Percentiles rank a stretch among this genome's conserved stretches.
These are phyloP conservation scores for Sympetrum striolatum DNA, from an alignment of 2,888 invertebrate species.

Conservation along the genomic window DNA sequence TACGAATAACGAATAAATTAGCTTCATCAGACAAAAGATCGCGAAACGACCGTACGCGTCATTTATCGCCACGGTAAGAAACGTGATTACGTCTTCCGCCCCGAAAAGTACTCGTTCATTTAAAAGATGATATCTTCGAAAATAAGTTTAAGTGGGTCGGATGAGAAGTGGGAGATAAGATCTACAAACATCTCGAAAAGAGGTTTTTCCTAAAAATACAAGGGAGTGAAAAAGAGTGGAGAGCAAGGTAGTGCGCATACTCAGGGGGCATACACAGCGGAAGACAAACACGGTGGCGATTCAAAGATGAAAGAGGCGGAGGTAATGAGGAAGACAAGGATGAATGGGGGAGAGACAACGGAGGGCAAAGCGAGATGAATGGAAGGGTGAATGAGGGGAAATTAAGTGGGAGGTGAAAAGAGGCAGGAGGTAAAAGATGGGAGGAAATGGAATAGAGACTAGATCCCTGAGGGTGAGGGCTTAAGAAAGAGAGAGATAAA, in stretches of 20 bases:
- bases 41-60: no score
- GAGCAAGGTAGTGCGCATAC: background rate
- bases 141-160: background rate
- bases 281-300: background rate
- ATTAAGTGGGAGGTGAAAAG: background rate
- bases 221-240: background rate
- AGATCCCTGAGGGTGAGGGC: no score
- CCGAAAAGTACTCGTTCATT: background rate
- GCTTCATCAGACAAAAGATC: no score
- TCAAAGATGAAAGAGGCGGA: background rate
- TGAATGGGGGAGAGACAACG: background rate
- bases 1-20: no score
- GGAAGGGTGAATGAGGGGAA: background rate
- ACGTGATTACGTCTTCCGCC: background rate
- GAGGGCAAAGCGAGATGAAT: background rate
- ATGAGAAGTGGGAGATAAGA: background rate
- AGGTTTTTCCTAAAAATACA: background rate
- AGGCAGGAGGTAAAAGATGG: background rate
- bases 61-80: background rate
- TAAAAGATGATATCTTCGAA: background rate
- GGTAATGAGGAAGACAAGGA: background rate
- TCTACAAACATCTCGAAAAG: background rate
- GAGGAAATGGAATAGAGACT: background rate
- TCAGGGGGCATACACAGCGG: background rate
- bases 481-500: no score